Percentiles rank a stretch among this genome's conserved stretches.
Conservation (phyloP, 2,113 vertebrate species). For the Myrmophylax atrothorax region DNA sequence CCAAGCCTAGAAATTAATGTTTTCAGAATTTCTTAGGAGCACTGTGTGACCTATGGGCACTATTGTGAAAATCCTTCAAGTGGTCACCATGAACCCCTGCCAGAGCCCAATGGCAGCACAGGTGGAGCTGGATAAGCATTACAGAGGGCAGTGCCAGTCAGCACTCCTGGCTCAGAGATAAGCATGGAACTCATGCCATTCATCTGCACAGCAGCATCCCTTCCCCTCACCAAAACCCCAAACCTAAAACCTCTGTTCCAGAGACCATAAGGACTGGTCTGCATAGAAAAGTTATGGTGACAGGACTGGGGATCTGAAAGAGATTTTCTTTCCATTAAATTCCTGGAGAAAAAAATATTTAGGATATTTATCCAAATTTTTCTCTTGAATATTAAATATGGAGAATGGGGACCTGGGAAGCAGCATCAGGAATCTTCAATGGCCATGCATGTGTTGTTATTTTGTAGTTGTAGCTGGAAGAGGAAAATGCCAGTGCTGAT, state of each 20-base stretch:
- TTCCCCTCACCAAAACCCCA: neutral
- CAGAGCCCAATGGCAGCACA: neutral
- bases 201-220: fast-evolving
- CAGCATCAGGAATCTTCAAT: neutral
- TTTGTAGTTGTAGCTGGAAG: neutral
- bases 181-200: neutral
- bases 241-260: neutral
- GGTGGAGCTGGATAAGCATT: neutral
- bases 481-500: neutral
- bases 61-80: neutral
- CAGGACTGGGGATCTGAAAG: neutral
- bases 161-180: neutral
- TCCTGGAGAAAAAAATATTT: neutral
- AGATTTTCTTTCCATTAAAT: neutral
- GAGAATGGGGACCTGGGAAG: neutral
- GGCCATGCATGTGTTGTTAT: fast-evolving
- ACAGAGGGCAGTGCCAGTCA: neutral
- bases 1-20: neutral
- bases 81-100: neutral
- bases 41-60: neutral
- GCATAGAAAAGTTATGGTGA: neutral
- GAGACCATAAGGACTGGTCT: neutral
- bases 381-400: neutral
- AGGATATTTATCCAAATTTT: neutral
- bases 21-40: neutral